A percentile compares a stretch with the other conserved stretches of the same genome.
Conservation (phyloP, 2,113 vertebrate genomes). For the Hiodon tergisus region DNA sequence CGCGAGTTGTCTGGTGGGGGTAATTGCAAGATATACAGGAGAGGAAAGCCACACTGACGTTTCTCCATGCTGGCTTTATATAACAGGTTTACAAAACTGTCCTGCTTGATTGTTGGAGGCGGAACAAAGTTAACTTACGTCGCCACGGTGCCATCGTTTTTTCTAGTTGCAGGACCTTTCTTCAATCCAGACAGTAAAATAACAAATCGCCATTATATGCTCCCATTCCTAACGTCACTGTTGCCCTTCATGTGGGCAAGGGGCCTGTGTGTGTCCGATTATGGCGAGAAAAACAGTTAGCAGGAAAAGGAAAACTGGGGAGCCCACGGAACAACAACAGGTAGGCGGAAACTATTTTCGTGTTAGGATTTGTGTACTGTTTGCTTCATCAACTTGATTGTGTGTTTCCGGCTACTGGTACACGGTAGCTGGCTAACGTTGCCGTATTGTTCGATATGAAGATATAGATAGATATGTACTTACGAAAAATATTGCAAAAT, state of each 20-base stretch:
- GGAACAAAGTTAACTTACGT: slow-evolving; percentile 38
- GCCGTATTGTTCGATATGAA: too few relatives aligned
- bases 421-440: too few relatives aligned
- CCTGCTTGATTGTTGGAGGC: slow-evolving; percentile 29
- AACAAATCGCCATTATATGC: slow-evolving; percentile 70
- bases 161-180: slow-evolving; percentile 32
- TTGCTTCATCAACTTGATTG: too few relatives aligned
- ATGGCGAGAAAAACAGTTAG: slow-evolving; percentile 98
- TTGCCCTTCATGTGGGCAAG: slow-evolving; percentile 74
- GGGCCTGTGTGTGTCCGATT: slow-evolving; percentile 71
- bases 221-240: slow-evolving; percentile 58
- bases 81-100: slow-evolving; percentile 1
- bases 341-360: slow-evolving; percentile 44
- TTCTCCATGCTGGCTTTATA: not conserved
- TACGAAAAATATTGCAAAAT: too few relatives aligned
- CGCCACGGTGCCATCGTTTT: slow-evolving; percentile 31
- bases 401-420: too few relatives aligned
- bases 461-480: too few relatives aligned
- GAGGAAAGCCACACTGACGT: not conserved
- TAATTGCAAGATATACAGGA: slow-evolving; percentile 8
- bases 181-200: slow-evolving; percentile 47
- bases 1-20: slow-evolving; percentile 35
- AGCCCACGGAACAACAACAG: slow-evolving; percentile 68
- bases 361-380: too few relatives aligned
- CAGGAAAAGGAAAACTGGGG: slow-evolving; percentile 92